Percentiles rank a stretch among this genome's conserved stretches.
phyloP scores from a whole-genome alignment of 64 coral and sea anemone species.

The Acropora tenuis region DNA sequence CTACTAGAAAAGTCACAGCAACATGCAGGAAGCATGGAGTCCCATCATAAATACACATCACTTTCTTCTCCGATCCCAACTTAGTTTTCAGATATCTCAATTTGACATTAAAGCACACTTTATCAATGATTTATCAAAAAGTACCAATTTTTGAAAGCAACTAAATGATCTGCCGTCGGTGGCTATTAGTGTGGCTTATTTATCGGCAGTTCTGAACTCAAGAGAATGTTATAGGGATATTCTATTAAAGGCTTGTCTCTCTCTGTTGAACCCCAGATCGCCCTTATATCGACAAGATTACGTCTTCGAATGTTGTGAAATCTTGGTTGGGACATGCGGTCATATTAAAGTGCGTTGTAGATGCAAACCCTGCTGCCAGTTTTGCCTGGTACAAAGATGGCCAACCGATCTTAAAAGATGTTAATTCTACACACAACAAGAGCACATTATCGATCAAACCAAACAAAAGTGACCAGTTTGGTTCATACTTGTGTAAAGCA shows the following conservation, averaged over 20 bases:
- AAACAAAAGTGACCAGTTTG: background rate
- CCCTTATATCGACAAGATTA: constrained; percentile 6
- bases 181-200: background rate
- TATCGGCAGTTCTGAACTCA: background rate
- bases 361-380: constrained; percentile 34
- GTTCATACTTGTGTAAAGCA: constrained; percentile 28
- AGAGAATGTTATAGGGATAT: too few relatives aligned
- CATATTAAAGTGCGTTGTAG: background rate
- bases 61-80: too few relatives aligned
- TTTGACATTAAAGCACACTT: too few relatives aligned
- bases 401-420: background rate
- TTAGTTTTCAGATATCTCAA: too few relatives aligned
- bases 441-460: background rate
- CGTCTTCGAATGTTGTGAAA: background rate
- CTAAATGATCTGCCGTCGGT: too few relatives aligned
- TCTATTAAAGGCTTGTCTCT: background rate
- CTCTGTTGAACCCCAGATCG: background rate
- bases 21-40: too few relatives aligned
- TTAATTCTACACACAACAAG: background rate
- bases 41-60: too few relatives aligned
- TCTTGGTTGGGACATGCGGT: background rate
- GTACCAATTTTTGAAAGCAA: too few relatives aligned
- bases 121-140: too few relatives aligned
- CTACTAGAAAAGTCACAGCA: too few relatives aligned
- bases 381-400: constrained; percentile 28